Base-by-base conservation (phyloP, 2,113 vertebrate genomes). In the Sardina pilchardus region DNA sequence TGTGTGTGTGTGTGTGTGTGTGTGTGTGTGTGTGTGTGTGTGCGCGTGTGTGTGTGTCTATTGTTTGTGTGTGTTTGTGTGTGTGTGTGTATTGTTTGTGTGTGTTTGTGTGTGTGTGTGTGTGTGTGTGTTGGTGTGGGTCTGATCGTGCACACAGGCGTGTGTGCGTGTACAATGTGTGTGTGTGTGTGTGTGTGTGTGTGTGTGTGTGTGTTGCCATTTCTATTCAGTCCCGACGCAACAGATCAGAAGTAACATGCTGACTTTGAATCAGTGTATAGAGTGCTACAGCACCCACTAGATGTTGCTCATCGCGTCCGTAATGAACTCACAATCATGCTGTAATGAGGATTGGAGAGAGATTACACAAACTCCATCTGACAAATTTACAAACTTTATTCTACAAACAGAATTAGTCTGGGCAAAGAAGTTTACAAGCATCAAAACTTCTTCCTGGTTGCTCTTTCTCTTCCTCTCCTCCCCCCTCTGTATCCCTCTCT, bases 1-100 rank as follows among this genome's bases (percentile, higher is more conserved):
- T 81, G 30, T 81, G 50, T 19, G 71, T 81, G 45, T 84, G 48
- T 45, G 34, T 81, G 86, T 85, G 71, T 21, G 47, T 17, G 50
- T 84, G 82, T 86, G 75, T 88, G 71, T 59, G 83, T 86, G 88
- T 85, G 71, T 86, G 84, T 81, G 83, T 47, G 59, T 47, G 83
- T 45, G 59, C 17, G 83, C 30, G 59, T 47, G 83, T 42, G 53
- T 63, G 82, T 12, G 83, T 78, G 1, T 47, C 39, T n/a, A n/a
- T n/a, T n/a, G n/a, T n/a, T n/a, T 45, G 56, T 82, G 85, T 34
- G 85, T 45, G 50, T 90, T 83, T 82, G 85, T 53, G 82, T 88
- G 87, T 86, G 26, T 63, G 85, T 71, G 47, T 56, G 21, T 67
- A n/a, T n/a, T 50, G 84, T 59, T 16, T 34, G 59, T 85, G 43